phyloP scores from a whole-genome alignment of 2,113 vertebrate genomes.

The Nerophis ophidion region DNA sequence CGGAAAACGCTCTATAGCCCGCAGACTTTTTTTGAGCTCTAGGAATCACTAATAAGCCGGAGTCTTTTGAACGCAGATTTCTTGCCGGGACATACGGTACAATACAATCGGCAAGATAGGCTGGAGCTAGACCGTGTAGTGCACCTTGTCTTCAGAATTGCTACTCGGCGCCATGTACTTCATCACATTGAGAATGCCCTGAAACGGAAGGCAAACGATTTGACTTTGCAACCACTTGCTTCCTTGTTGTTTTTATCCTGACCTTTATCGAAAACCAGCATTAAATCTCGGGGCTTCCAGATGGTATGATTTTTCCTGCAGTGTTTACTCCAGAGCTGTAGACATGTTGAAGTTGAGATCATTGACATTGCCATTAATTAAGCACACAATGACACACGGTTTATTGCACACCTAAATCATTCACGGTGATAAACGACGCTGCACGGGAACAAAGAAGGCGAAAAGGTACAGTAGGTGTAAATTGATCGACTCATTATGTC shows the following conservation, averaged over 20 bases:
- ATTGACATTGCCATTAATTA: slow-evolving; percentile 5
- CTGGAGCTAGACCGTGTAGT: too few species aligned
- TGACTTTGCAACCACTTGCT: slow-evolving; percentile 30
- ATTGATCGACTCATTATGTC: not conserved
- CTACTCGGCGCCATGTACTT: slow-evolving; percentile 32
- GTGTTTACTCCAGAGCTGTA: too few species aligned
- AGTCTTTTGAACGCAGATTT: too few species aligned
- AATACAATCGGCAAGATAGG: too few species aligned
- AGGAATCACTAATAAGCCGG: too few species aligned
- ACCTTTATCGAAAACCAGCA: slow-evolving; percentile 26
- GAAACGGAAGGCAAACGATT: slow-evolving; percentile 34
- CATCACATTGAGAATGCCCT: slow-evolving; percentile 35
- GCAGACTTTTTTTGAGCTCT: too few species aligned
- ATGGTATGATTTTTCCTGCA: not conserved
- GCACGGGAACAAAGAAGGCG: not conserved
- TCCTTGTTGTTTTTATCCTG: slow-evolving; percentile 22
- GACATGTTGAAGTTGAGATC: not conserved
- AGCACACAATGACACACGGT: not conserved
- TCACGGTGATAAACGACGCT: slow-evolving; percentile 5
- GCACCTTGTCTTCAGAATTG: slow-evolving; percentile 42
- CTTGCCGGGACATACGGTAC: too few species aligned
- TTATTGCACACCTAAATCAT: slow-evolving; percentile 3
- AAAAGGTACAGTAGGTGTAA: not conserved
- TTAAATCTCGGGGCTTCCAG: slow-evolving; percentile 10
- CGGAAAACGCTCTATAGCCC: too few species aligned